Base-by-base conservation (phyloP, 2,888 invertebrate species). In the Hartigia nigra region DNA sequence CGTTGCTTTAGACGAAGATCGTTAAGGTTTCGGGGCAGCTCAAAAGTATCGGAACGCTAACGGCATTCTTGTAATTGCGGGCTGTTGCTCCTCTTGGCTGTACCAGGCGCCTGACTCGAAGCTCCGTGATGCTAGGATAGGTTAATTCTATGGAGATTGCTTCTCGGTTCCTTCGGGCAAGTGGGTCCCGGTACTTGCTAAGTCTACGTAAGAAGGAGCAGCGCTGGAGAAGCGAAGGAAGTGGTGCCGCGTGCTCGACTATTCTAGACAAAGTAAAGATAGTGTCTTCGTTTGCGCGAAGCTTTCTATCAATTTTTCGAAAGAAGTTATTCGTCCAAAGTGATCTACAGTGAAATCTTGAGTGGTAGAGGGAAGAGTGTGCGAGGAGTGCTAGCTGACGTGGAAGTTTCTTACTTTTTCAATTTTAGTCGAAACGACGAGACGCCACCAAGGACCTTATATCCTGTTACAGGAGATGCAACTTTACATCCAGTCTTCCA, bases 131-230 rank as follows among this genome's bases (percentile, higher is more conserved):
- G 31, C 74, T n/a, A 55, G 69, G 23, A n/a, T 31, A 72, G 76
- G 80, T 82, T 82, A 84, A 84, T 84, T 80, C 80, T 77, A 83
- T 83, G 84, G 69, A 83, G 82, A 84, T 83, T 78, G 82, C 81
- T 78, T 76, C 72, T 74, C 78, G 79, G 80, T 80, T 76, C 81
- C 81, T 81, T 79, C 74, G 69, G 75, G 70, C 39, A 55, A 55
- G 14, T 23, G 39, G 23, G 39, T 4, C 39, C 39, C 23, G 23
- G 23, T 55, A 55, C 39, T 55, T 55, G 39, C 39, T 55, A 32
- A 69, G 23, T 72, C 3, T 70, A 35, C n/a, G n/a, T 32, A 36
- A 36, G 23, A 75, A 35, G 31, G 31, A 35, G 36, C 75, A 31
- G 23, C n/a, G n/a, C n/a, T 1, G 23, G 81, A 80, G 39, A n/a